phyloP scores from a whole-genome alignment of 2,113 vertebrate genomes.

The Xenopus tropicalis region DNA sequence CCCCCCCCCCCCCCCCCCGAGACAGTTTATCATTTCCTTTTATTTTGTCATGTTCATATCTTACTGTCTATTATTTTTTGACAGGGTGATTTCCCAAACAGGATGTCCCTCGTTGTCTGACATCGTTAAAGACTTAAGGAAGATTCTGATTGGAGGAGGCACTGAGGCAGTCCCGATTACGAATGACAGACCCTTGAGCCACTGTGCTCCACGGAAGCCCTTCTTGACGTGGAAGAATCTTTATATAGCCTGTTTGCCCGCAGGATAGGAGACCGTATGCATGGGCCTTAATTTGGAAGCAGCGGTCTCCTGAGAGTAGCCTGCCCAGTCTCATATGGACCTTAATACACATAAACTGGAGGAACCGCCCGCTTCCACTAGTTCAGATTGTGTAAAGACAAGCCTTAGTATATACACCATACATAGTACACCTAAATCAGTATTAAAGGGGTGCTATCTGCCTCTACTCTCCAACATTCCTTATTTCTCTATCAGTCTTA shows the following conservation, averaged over 20 bases:
- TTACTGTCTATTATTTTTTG: constrained; percentile 52
- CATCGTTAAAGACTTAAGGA: constrained; percentile 50
- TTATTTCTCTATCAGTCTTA: constrained; percentile 41
- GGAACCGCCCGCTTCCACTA: constrained; percentile 13
- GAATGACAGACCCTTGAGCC: constrained; percentile 52
- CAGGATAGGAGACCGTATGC: constrained; percentile 43
- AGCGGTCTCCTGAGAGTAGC: constrained; percentile 38
- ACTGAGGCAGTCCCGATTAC: constrained; percentile 35
- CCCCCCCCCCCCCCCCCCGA: neutral
- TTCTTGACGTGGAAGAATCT: constrained; percentile 52
- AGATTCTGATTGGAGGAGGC: constrained; percentile 47
- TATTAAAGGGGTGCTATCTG: constrained; percentile 28
- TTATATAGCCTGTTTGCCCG: constrained; percentile 48
- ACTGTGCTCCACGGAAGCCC: constrained; percentile 50
- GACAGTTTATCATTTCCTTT: neutral
- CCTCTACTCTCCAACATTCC: constrained; percentile 41
- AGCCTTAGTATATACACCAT: constrained; percentile 21
- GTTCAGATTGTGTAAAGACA: constrained; percentile 30
- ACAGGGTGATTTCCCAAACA: constrained; percentile 73
- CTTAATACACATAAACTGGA: constrained; percentile 15
- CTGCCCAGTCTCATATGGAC: constrained; percentile 27
- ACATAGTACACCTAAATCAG: constrained; percentile 1
- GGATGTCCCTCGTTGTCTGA: constrained; percentile 80
- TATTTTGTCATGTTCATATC: constrained; percentile 45
- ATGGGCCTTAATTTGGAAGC: constrained; percentile 35